Base-by-base conservation (phyloP, 2,113 vertebrate genomes). In the Thamnaconus septentrionalis region DNA sequence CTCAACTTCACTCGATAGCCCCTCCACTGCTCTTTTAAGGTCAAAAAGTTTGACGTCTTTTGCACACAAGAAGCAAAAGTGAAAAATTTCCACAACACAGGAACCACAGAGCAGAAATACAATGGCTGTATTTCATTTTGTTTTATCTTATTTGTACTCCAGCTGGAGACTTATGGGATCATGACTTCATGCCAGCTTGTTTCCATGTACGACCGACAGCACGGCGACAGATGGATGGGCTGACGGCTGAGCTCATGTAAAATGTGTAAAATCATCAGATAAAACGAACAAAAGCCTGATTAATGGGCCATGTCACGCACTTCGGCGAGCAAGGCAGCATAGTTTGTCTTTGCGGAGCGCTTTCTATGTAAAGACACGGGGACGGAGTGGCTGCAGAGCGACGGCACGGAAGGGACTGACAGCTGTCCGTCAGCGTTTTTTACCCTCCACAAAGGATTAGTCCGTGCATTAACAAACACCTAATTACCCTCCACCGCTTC, bases 401-500 rank as follows among this genome's bases (percentile, higher is more conserved):
- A 59, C 44, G 41, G 55, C 43, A 69, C 7, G 3, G 46, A 47
- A 60, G 69, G 57, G 66, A 66, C 55, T 66, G 77, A 82, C 81
- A 86, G 72, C 79, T 82, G 83, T 71, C 83, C 71, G 53, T 86
- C 78, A 85, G 65, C 64, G 45, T 62, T 66, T 62, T 66, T 73
- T 61, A 71, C 61, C 69, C 53, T 63, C 42, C 41, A 71, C 51
- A 58, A 50, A 63, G 66, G 68, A 79, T 89, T 85, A 78, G 51
- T 58, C 40, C 61, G 55, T 53, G 53, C 69, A 71, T 76, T 66
- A 60, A 63, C 72, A 69, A 77, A 81, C 68, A 79, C 54, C 41
- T 85, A 84, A 83, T 84, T 85, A 81, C 71, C 59, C 65, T 62
- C 8, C 47, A 69, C 65, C 81, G 82, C 61, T 85, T 82, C 83